Conservation (phyloP, 2,113 vertebrate genomes). For the Phrynosoma blainvillii region DNA sequence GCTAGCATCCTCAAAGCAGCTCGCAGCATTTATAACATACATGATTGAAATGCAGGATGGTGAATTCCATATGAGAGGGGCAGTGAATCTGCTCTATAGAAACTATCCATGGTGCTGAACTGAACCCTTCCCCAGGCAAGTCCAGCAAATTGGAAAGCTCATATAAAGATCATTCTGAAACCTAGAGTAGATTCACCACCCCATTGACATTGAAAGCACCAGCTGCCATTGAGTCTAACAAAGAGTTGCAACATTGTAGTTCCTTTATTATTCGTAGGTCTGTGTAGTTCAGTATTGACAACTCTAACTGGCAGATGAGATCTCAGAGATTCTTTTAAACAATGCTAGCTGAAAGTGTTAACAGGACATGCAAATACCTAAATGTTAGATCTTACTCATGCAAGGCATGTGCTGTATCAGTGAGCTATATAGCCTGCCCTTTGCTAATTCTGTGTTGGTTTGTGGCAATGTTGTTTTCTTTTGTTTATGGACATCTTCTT, state of each 20-base stretch:
- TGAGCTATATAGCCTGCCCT: background rate
- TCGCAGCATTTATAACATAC: background rate
- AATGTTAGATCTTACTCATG: background rate
- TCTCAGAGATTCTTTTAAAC: background rate
- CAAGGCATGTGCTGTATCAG: background rate
- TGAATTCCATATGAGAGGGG: too few species aligned
- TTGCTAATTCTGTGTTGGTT: background rate
- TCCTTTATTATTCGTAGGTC: background rate
- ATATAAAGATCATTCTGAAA: too few species aligned
- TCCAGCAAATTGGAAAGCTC: too few species aligned
- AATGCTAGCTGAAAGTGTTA: background rate
- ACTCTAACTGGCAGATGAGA: background rate
- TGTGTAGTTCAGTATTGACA: background rate
- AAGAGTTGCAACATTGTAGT: background rate
- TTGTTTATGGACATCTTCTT: background rate
- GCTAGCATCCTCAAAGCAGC: background rate
- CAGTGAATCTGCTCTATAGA: too few species aligned
- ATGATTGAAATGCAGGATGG: too few species aligned
- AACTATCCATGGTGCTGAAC: too few species aligned
- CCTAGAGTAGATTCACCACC: too few species aligned
- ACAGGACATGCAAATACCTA: fast-evolving
- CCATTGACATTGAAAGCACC: too few species aligned
- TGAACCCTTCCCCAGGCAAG: too few species aligned
- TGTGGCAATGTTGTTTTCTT: background rate
- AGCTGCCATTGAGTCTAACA: background rate